Conservation (phyloP, 2,888 invertebrate species). For the Athripsodes cinereus region DNA sequence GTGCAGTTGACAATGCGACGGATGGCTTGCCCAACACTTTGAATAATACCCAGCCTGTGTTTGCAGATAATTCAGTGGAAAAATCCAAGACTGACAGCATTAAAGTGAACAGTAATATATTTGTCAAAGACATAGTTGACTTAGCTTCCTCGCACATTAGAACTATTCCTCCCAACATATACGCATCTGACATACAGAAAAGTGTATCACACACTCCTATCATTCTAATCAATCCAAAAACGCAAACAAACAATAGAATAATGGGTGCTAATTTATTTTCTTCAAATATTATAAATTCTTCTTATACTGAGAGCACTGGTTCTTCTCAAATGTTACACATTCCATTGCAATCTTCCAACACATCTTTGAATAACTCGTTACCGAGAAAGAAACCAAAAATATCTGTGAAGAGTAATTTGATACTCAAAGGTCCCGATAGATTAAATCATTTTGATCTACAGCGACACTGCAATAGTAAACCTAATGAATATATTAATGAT, state of each 20-base stretch:
- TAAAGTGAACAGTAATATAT: conserved; percentile 7
- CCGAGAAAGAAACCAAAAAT: conserved; percentile 49
- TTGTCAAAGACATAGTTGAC: conserved; percentile 18
- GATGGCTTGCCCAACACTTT: neutral
- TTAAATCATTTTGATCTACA: conserved; percentile 42
- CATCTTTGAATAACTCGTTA: neutral
- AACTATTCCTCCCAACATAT: neutral
- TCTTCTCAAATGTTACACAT: conserved; percentile 10
- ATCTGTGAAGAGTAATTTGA: conserved; percentile 48
- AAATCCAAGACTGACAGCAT: neutral
- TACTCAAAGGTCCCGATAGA: conserved; percentile 47
- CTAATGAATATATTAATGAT: conserved; percentile 4
- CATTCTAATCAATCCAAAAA: conserved; percentile 14
- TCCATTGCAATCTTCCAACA: conserved; percentile 4
- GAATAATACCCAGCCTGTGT: neutral
- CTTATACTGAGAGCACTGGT: too few species aligned
- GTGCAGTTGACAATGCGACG: neutral
- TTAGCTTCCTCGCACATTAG: conserved; percentile 3
- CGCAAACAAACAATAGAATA: conserved; percentile 9
- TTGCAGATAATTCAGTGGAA: neutral
- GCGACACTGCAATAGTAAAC: neutral
- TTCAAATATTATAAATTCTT: neutral
- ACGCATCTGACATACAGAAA: conserved; percentile 2
- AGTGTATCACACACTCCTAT: conserved; percentile 7
- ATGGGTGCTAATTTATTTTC: neutral